Evolutionary conservation across 2,113 vertebrate genomes (phyloP), one percentile per base, ranked within the genome.

Genomic region (Columba livia): DNA sequence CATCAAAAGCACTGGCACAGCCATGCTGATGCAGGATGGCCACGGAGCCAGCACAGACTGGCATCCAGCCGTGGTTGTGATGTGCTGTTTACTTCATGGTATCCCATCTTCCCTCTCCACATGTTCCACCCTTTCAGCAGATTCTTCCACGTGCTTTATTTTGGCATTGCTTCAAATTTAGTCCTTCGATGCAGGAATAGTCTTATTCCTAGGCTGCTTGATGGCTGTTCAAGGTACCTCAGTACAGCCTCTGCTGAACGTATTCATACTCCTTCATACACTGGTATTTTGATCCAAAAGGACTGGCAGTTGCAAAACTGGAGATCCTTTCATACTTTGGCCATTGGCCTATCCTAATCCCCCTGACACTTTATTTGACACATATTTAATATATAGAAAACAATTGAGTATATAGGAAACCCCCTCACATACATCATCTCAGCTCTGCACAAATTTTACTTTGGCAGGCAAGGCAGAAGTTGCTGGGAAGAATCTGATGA

Each of bases 1-100:
- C 5, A 72, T 72, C 79, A 60, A 56, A 89, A 67, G 1, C 8
- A 0, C 21, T 57, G 90, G 50, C 57, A 69, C 31, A 42, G 9
- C 8, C 56, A 20, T 2, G 9, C 6, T 6, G 54, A 51, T 1
- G 1, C 7, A 42, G 56, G 54, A 4, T 2, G 9, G 11, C 11
- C 11, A 11, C 8, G 50, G 38, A 74, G 69, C 25, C 16, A 5
- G 31, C 32, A 4, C 60, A 36, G 67, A 51, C 11, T 51, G 3
- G 31, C 7, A 1, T 67, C 75, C 79, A 79, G 58, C 71, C 14
- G 20, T 5, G 15, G 57, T 56, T 26, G 28, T 48, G 74, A 36
- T 16, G 5, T 0, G 1, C 19, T 92, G 53, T 28, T 70, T 58
- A 13, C 71, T 74, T 56, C 14, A 5, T 19, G 14, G 1, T 15